These are phyloP conservation scores for Antennarius maculatus DNA, from an alignment of 2,797 vertebrate genomes.

Conservation along the genomic window DNA sequence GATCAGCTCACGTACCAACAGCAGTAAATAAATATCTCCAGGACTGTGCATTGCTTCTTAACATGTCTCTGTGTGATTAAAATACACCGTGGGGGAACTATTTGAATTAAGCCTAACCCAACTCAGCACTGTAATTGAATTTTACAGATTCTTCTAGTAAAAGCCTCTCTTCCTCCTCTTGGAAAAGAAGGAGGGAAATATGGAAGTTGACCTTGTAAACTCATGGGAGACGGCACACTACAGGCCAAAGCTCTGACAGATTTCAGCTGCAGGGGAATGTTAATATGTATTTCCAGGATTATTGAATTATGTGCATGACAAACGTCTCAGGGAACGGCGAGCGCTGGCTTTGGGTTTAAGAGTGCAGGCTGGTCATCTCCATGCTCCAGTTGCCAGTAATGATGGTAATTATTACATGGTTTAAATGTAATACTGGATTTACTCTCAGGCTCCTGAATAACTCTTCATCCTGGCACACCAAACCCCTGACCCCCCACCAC, in stretches of 20 bases:
- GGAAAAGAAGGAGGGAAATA: constrained; percentile 49
- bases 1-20: constrained; percentile 29
- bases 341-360: constrained; percentile 83
- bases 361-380: constrained; percentile 79
- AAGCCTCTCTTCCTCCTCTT: constrained; percentile 46
- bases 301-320: constrained; percentile 91
- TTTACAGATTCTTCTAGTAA: constrained; percentile 52
- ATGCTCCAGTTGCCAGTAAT: constrained; percentile 89
- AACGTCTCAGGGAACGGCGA: constrained; percentile 76
- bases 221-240: constrained; percentile 59
- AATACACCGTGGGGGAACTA: constrained; percentile 48
- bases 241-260: constrained; percentile 62
- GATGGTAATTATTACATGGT: constrained; percentile 93
- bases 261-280: constrained; percentile 65
- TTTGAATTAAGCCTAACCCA: constrained; percentile 54
- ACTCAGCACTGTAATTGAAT: constrained; percentile 60
- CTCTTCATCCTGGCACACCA: constrained; percentile 79
- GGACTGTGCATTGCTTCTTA: constrained; percentile 21
- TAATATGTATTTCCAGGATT: constrained; percentile 91
- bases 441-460: constrained; percentile 84
- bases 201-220: constrained; percentile 70
- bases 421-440: constrained; percentile 91
- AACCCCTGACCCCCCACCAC: background rate
- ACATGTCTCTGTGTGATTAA: constrained; percentile 48
- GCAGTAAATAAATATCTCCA: constrained; percentile 24